Evolutionary conservation across 1,140 invertebrate species (phyloP), one percentile per base, ranked within the genome.

Genomic region (Drosophila funebris): DNA sequence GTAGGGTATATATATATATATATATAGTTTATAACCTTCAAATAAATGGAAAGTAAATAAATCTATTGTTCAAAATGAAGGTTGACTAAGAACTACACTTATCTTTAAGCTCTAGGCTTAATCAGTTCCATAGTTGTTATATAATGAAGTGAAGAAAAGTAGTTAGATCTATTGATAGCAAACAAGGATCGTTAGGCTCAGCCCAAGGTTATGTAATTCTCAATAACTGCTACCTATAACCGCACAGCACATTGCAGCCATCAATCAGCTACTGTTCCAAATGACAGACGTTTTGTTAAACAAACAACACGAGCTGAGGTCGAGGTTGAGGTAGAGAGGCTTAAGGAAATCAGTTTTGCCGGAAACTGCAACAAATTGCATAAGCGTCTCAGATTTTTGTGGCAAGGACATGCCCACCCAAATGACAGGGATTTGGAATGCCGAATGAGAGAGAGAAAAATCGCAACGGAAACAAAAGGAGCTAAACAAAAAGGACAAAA

Each of bases 351-450:
- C 29, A 46, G 22, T 56, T 56, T 27, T 27, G 36, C 8, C 46
- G 44, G 46, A 63, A 77, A 85, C 83, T 88, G 83, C 83, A 87
- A 73, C 83, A 76, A 89, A 87, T 87, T 87, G 83, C 83, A 89
- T 87, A 87, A 87, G 79, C 24, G 61, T 64, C 70, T 50, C 57
- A 54, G 60, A 83, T 76, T 77, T 74, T 60, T 73, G 13, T 31
- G 66, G 70, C 82, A 74, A 85, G 82, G 74, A 77, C 61, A 71
- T 76, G 75, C 72, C 72, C 79, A 63, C 72, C 58, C 67, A 61
- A 78, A 61, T 68, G 64, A 73, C 54, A 70, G 66, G 48, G 14
- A 16, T 16, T 3, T 20, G 67, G 63, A 77, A 77, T 87, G 64
- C 78, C 78, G 5, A 48, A 48, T n/a, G n/a, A 7, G 14, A 63